Evolutionary conservation across 1,140 invertebrate genomes (phyloP).

Genomic region (Theocolax elegans): DNA sequence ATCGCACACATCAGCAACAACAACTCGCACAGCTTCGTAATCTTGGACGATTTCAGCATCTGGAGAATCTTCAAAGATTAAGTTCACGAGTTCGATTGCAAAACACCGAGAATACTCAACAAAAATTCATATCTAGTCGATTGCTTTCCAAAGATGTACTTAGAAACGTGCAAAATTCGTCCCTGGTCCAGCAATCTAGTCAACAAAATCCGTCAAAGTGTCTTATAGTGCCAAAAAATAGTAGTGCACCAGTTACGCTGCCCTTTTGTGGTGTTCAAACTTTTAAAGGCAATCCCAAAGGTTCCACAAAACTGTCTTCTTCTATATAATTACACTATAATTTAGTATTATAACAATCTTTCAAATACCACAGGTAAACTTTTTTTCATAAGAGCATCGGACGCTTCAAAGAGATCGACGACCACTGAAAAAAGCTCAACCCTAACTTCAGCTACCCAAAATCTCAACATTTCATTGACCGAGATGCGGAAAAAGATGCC

Average conservation of each 20-base stretch:
- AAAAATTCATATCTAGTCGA: neutral
- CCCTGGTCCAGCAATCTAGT: neutral
- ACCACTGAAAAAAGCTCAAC: slow-evolving; percentile 11
- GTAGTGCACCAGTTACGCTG: neutral
- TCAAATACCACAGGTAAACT: slow-evolving; percentile 30
- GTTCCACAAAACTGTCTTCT: too few species aligned
- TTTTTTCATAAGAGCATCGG: slow-evolving; percentile 40
- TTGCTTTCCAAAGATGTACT: slow-evolving; percentile 20
- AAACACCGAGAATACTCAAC: neutral
- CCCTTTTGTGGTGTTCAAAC: slow-evolving; percentile 32
- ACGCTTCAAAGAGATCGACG: slow-evolving; percentile 16
- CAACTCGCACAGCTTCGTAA: slow-evolving; percentile 12
- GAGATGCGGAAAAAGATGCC: slow-evolving; percentile 10
- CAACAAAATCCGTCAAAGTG: slow-evolving; percentile 10
- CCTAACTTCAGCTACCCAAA: neutral
- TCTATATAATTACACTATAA: too few species aligned
- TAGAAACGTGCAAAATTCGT: neutral
- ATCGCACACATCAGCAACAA: neutral
- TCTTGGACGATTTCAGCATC: slow-evolving; percentile 20
- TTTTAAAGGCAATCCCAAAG: slow-evolving; percentile 29
- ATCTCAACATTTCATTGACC: slow-evolving; percentile 4
- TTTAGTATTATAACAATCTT: too few species aligned
- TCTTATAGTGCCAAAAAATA: slow-evolving; percentile 6
- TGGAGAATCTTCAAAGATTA: neutral
- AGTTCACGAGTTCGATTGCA: neutral